Evolutionary conservation across 1,140 invertebrate genomes (phyloP), one percentile per base, ranked within the genome.

Genomic region (Trachymyrmex septentrionalis): DNA sequence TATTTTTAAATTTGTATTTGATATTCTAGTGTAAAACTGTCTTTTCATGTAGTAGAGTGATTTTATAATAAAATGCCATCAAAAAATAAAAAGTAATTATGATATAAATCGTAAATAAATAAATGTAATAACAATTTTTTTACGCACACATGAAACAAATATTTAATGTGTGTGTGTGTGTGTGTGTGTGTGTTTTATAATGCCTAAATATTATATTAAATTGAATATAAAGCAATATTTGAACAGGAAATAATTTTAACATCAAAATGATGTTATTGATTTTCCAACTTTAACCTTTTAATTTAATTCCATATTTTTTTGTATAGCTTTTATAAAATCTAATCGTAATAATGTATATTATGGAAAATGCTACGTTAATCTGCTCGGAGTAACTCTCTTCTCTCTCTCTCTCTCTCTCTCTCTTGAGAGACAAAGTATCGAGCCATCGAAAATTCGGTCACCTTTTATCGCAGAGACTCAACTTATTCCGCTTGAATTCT

Each of bases 401-500:
- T n/a, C n/a, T n/a, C n/a, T n/a, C n/a, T n/a, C n/a, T n/a, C n/a
- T n/a, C n/a, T n/a, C n/a, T n/a, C n/a, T n/a, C n/a, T n/a, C n/a
- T n/a, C n/a, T 72, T 27, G 34, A 48, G 24, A 44, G 7, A 44
- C 12, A 38, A 50, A 87, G 76, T 55, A 72, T 73, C 53, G 16
- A 61, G 59, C 38, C 27, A 78, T 90, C 77, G 63, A 75, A 85
- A 81, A 85, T 86, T 72, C 64, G 73, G 67, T 57, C 80, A 69
- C 71, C 59, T 86, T 91, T 88, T 87, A 88, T 88, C 9, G 7
- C 73, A 88, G 78, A 77, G 86, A 90, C 82, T 87, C 86, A 86
- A 92, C 85, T 92, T 88, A 92, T 92, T 93, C 91, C 86, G 88
- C 88, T 91, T 78, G 82, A 86, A 91, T 91, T 89, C 87, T 88